Evolutionary conservation across 1,140 invertebrate genomes (phyloP), one percentile per base, ranked within the genome.

Genomic region (Dreissena rostriformis): DNA sequence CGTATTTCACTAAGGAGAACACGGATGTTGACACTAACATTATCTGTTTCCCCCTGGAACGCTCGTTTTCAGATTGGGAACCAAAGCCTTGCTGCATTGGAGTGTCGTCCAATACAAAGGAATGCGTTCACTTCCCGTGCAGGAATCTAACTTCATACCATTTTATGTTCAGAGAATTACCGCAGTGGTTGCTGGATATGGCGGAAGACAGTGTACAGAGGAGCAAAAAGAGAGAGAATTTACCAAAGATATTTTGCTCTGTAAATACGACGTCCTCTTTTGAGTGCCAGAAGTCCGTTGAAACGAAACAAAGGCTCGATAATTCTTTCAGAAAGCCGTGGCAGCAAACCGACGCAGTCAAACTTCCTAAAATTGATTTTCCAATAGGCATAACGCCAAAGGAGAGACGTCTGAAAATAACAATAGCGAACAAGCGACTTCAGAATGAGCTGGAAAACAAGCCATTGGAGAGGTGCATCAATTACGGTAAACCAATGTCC

Each of bases 391-490:
- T 82, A 72, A 82, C 80, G 28, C 49, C 24, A 11, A 74, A 82
- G 67, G 80, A 82, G 61, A 39, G 63, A 17, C 74, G 75, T 52
- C 39, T 82, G 49, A 82, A 82, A 82, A 75, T 82, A 11, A 82
- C 73, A n/a, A 82, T 82, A n/a, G 61, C 49, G 22, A 82, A 82
- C 11, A 82, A 82, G 72, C 61, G 80, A 39, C 68, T 75, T 11
- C 72, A 57, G 53, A 82, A 82, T 52, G 72, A 82, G 28, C 19
- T 75, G n/a, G 80, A 82, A 68, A 82, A 82, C 22, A 82, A 82
- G 49, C 80, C 80, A 14, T 19, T 63, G 0, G 80, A 82, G 15
- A 74, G 80, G n/a, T 65, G 70, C 24, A 55, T 82, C 17, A 82
- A 82, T 52, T 82, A 82, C 28, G 80, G 80, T 15, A 74, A 72